phyloP scores from a whole-genome alignment of 2,797 vertebrate species.

The Cossypha dichroa region DNA sequence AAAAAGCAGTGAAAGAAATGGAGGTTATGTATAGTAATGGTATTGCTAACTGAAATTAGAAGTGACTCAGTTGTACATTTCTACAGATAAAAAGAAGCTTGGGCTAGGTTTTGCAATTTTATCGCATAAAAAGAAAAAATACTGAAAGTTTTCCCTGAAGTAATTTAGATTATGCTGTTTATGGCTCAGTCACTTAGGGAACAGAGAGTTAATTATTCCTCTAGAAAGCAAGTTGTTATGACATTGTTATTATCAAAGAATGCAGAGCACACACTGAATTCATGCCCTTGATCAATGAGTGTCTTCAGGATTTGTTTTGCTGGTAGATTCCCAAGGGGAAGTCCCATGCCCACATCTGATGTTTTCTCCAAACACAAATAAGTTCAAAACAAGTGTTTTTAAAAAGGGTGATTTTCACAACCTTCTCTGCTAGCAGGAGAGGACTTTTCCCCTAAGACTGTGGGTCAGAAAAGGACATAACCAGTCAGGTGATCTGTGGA shows the following conservation, averaged over 20 bases:
- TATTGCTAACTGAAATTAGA: neutral
- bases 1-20: neutral
- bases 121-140: fast-evolving
- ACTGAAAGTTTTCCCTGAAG: neutral
- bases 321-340: neutral
- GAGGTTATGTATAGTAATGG: neutral
- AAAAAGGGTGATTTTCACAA: neutral
- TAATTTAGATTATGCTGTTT: neutral
- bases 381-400: neutral
- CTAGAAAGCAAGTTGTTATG: neutral
- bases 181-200: neutral
- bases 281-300: neutral
- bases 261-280: neutral
- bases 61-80: neutral
- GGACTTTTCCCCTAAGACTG: neutral
- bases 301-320: neutral
- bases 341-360: neutral
- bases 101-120: neutral
- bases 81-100: neutral
- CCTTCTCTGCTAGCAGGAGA: neutral
- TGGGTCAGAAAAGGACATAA: neutral
- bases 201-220: neutral
- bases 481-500: fast-evolving
- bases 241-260: neutral
- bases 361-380: neutral